Conservation (phyloP, 2,888 invertebrate species). For the Orthosia incerta region DNA sequence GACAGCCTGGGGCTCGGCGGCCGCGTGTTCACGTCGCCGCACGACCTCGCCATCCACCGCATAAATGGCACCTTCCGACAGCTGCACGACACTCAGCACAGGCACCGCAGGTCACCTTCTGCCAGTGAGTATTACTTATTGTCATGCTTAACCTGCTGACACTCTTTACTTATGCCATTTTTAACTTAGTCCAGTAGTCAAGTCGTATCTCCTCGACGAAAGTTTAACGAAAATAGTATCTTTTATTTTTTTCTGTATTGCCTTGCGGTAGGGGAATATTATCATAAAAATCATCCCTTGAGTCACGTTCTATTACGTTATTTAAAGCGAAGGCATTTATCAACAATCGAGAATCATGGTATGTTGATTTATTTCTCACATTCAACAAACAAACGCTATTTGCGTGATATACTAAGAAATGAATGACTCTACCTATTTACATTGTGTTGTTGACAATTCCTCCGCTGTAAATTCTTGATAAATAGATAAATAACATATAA, state of each 20-base stretch:
- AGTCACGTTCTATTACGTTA: neutral
- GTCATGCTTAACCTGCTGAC: neutral
- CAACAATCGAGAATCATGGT: conserved; percentile 6
- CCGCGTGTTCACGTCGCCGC: conserved; percentile 90
- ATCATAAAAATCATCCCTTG: neutral
- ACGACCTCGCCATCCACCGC: conserved; percentile 88
- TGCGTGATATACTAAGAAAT: conserved; percentile 10
- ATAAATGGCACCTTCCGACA: conserved; percentile 89
- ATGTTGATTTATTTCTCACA: conserved; percentile 15
- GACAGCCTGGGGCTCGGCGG: conserved; percentile 93
- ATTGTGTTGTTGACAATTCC: conserved; percentile 34
- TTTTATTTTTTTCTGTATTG: neutral
- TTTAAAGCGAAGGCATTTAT: neutral
- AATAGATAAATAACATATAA: conserved; percentile 39
- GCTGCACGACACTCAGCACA: conserved; percentile 87
- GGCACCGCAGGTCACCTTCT: conserved; percentile 84
- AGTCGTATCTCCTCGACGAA: neutral
- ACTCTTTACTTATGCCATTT: neutral
- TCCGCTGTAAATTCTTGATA: conserved; percentile 33
- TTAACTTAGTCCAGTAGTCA: neutral
- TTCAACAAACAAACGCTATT: conserved; percentile 18
- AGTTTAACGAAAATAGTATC: neutral
- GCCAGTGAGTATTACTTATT: conserved; percentile 53
- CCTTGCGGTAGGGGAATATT: neutral
- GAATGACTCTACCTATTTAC: conserved; percentile 29